Base-by-base conservation (phyloP, 2,113 vertebrate genomes). In the Sphaerodactylus townsendi region DNA sequence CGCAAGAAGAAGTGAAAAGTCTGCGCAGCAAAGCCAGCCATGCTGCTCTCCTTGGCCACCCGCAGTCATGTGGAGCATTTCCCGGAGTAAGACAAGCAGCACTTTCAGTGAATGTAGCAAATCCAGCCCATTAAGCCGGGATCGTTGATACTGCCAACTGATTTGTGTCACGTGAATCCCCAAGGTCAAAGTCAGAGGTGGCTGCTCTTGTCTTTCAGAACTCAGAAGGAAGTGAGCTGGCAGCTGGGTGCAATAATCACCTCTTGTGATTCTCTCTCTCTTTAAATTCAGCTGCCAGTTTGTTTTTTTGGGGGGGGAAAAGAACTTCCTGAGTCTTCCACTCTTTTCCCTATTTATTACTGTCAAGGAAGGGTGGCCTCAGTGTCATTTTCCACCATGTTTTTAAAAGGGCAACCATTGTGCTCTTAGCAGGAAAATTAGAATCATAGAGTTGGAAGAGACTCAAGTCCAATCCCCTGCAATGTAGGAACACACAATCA, bases 1-100 rank as follows among this genome's bases (percentile, higher is more conserved):
- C 97, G 0, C 99, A 99, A 92, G 98, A 99, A 94, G 98, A 99
- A 95, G 95, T 98, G 86, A 98, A 97, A 91, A 86, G 98, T 72
- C 95, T 99, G 39, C 97, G 98, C 74, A 97, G 94, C 91, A 98
- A 95, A 91, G 95, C 93, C 92, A 92, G 96, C 8, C 96, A 97
- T 10, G 92, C 95, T 3, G 92, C 96, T 35, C 97, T 97, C 83
- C 95, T 97, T 77, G 95, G 97, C 59, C 91, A 95, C 64, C 94
- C 95, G 15, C 96, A 97, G 53, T 91, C 96, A 10, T 96, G 88
- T 11, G 96, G 97, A 88, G 92, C 95, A 2, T 98, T 97, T 91
- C 96, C 98, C 82, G 97, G 97, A 97, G 98, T 99, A 95, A 97
- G 91, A 5, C 70, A 70, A 7, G 81, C 19, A 21, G 33, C 3